Conservation (phyloP, 2,888 invertebrate genomes). For the Stictocephala bisonia region DNA sequence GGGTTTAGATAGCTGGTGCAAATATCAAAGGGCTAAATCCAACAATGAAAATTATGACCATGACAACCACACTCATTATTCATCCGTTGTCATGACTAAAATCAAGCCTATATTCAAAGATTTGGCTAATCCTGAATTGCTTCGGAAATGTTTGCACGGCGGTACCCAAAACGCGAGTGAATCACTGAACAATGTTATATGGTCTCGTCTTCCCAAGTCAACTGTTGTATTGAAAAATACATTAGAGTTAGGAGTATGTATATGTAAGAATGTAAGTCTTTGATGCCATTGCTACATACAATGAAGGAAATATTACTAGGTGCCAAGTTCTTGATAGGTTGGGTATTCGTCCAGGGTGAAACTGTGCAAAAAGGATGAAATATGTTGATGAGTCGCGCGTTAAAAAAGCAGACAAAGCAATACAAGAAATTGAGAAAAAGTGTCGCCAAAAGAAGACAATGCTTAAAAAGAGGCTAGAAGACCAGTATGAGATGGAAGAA, state of each 20-base stretch:
- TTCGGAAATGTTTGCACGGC: slow-evolving; percentile 18
- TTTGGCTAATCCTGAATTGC: slow-evolving; percentile 14
- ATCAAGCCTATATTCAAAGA: too few species aligned
- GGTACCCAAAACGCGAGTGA: slow-evolving; percentile 30
- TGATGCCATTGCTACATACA: slow-evolving; percentile 21
- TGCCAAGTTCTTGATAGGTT: slow-evolving; percentile 11
- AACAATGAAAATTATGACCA: neutral
- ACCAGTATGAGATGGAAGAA: too few species aligned
- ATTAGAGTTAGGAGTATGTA: slow-evolving; percentile 25
- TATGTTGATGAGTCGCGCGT: too few species aligned
- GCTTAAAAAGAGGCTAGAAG: too few species aligned
- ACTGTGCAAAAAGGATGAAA: too few species aligned
- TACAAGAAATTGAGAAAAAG: too few species aligned
- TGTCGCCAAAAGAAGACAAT: too few species aligned
- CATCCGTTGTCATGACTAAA: neutral
- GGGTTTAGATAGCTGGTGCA: slow-evolving; percentile 16
- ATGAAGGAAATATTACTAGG: slow-evolving; percentile 26
- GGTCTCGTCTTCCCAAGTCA: neutral
- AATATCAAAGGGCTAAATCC: neutral
- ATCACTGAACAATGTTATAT: slow-evolving; percentile 7
- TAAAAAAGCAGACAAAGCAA: too few species aligned
- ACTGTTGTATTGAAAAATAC: slow-evolving; percentile 11
- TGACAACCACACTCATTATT: neutral
- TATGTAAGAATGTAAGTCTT: too few species aligned
- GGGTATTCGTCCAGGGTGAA: neutral